Conservation (phyloP, 2,888 invertebrate genomes). For the Lasioglossum calceatum region DNA sequence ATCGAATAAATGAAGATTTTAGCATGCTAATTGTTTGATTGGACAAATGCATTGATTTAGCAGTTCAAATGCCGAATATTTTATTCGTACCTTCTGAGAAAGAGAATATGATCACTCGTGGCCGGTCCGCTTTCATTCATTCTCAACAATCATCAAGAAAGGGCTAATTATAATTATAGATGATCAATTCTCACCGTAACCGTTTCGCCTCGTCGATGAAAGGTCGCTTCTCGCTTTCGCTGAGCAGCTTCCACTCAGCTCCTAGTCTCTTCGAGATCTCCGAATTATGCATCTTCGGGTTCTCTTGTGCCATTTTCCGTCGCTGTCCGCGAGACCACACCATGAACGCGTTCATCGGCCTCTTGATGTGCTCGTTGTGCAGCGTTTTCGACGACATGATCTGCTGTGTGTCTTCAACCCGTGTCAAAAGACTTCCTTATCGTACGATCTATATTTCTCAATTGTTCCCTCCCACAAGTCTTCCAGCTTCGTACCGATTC, state of each 20-base stretch:
- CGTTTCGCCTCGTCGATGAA: slow-evolving; percentile 97
- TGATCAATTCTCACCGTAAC: slow-evolving; percentile 87
- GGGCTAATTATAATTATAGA: background rate
- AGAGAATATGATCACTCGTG: background rate
- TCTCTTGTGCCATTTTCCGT: slow-evolving; percentile 96
- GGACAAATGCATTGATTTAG: background rate
- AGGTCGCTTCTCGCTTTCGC: slow-evolving; percentile 94
- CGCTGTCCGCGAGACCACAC: slow-evolving; percentile 96
- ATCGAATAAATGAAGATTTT: background rate
- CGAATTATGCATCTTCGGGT: slow-evolving; percentile 97
- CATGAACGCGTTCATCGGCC: slow-evolving; percentile 98
- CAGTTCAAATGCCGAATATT: background rate
- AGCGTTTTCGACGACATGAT: slow-evolving; percentile 83
- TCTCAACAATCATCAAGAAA: background rate
- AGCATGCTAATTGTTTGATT: background rate
- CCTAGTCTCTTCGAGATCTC: slow-evolving; percentile 95
- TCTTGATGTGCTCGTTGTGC: slow-evolving; percentile 92
- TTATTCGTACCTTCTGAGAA: background rate
- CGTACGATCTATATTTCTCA: background rate
- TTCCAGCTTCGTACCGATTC: background rate
- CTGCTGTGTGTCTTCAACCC: slow-evolving; percentile 16
- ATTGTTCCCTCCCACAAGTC: slow-evolving; percentile 10
- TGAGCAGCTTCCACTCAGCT: slow-evolving; percentile 95
- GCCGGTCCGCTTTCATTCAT: background rate
- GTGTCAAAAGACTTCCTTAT: background rate